Base-by-base conservation (phyloP, 2,888 invertebrate genomes). In the Spialia ferax region DNA sequence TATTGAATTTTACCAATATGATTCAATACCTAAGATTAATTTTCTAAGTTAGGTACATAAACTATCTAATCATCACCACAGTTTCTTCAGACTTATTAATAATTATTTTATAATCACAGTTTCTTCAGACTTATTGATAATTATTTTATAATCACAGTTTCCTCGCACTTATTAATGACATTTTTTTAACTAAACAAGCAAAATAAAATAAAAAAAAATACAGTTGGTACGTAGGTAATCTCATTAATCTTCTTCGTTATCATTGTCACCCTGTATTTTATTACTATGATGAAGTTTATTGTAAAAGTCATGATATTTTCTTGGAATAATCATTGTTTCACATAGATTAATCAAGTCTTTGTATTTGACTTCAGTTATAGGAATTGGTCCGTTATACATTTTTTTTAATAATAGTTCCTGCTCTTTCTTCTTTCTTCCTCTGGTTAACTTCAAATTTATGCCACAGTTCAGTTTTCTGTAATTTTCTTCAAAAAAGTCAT, bases 361-460 rank as follows among this genome's bases (percentile, higher is more conserved):
- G 32, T 55, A 32, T 29, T 55, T 15, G 15, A 32, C 18, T 55
- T 55, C 55, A 32, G 55, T 32, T 13, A 54, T 54, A 54, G 66
- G 61, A 50, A 63, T 63, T 60, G 66, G 45, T 42, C 59, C 59
- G 26, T 57, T 68, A 55, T 69, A 64, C 23, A 62, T 5, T 56
- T 68, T 69, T 55, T 69, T 50, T 61, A 66, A 29, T 29, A 68
- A 62, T 55, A 65, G 29, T 71, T 69, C 68, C 60, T 68, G 38
- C 42, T 61, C 59, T 38, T 68, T 56, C 52, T 63, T 68, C 66
- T 63, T 55, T 26, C 63, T 63, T 22, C 66, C 65, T 65, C 62
- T 65, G 45, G 68, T 69, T 57, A 67, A 23, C 66, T 69, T 69
- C 45, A 61, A 66, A 67, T 67, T 63, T 64, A 56, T 70, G 29